Evolutionary conservation across 2,888 invertebrate genomes (phyloP).

Genomic region (Pammene fasciana): DNA sequence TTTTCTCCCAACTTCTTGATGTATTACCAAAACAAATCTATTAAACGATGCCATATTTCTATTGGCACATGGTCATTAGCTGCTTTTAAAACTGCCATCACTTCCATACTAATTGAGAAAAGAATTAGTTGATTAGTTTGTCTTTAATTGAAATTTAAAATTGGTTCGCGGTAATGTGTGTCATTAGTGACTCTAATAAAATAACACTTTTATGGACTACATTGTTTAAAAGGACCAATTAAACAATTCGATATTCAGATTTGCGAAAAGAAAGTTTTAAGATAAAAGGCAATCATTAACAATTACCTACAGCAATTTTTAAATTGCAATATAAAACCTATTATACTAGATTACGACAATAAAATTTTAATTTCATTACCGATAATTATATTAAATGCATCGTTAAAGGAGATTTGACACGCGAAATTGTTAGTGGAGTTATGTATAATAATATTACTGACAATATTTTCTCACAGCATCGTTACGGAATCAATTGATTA

Average conservation of each 20-base stretch:
- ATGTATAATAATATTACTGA: too few relatives aligned
- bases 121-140: constrained; percentile 6
- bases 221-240: not conserved
- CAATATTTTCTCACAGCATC: too few relatives aligned
- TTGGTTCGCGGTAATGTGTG: not conserved
- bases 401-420: too few relatives aligned
- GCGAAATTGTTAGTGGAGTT: too few relatives aligned
- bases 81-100: constrained; percentile 20
- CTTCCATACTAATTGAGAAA: constrained; percentile 24
- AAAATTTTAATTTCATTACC: too few relatives aligned
- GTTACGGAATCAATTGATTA: too few relatives aligned
- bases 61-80: constrained; percentile 22
- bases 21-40: constrained; percentile 19
- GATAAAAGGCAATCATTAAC: not conserved
- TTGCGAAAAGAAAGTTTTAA: not conserved
- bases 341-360: too few relatives aligned
- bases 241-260: not conserved
- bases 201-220: not conserved
- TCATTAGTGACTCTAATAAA: constrained; percentile 8
- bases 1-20: not conserved
- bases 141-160: not conserved
- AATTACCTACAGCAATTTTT: not conserved
- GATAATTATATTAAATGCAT: too few relatives aligned
- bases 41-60: constrained; percentile 19
- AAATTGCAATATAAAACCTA: not conserved